Conservation (phyloP, 2,797 vertebrate genomes). For the Diceros bicornis region DNA sequence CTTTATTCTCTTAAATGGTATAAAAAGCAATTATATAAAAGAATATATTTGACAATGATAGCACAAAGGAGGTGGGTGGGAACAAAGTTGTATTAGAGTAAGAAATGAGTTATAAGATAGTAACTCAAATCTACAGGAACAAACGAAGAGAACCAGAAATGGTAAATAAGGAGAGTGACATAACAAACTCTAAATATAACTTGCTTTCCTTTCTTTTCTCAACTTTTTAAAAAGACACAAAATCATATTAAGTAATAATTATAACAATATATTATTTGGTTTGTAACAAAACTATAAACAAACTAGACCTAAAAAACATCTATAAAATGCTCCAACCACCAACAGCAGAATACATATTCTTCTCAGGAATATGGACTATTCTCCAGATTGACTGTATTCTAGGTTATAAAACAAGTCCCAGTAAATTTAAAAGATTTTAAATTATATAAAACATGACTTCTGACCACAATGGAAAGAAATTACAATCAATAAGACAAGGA, state of each 20-base stretch:
- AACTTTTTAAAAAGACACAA: neutral
- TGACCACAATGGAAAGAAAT: neutral
- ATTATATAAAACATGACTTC: neutral
- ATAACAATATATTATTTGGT: neutral
- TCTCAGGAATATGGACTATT: neutral
- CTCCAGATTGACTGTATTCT: neutral
- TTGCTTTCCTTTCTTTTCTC: neutral
- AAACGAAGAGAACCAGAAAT: neutral
- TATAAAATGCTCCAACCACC: neutral
- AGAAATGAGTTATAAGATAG: neutral
- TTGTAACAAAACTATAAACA: slow-evolving; percentile 2
- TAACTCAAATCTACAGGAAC: neutral
- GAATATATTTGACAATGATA: neutral
- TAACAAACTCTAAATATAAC: neutral
- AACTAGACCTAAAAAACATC: neutral
- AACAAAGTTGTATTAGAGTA: neutral
- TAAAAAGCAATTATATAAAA: neutral
- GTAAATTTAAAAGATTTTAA: slow-evolving; percentile 28
- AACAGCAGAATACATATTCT: neutral
- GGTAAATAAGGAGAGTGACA: neutral
- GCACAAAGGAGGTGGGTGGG: neutral
- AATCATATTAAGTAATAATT: neutral
- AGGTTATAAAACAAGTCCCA: slow-evolving; percentile 4
- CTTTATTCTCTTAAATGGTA: slow-evolving; percentile 14
- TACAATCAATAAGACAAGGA: neutral